These are phyloP conservation scores for Eumerus sabulonum DNA, from an alignment of 2,888 invertebrate genomes.

Conservation along the genomic window DNA sequence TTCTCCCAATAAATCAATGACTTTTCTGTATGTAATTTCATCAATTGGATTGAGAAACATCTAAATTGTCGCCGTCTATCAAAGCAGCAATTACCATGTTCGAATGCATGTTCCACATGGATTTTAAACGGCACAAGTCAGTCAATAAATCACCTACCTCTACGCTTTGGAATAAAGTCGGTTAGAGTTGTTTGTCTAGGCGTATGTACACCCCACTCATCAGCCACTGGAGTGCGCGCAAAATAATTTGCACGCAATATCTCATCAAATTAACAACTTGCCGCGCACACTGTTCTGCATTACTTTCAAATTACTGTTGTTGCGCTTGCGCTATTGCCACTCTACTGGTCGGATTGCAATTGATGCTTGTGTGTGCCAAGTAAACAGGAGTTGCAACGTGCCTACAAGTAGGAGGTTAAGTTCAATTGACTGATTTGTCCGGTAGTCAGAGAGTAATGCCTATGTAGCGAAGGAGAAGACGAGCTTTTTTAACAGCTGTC, in stretches of 20 bases:
- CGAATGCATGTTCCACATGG: conserved; percentile 60
- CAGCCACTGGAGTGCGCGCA: conserved; percentile 23
- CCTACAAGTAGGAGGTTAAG: conserved; percentile 52
- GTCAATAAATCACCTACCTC: conserved; percentile 66
- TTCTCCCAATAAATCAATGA: conserved; percentile 47
- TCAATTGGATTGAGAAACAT: conserved; percentile 63
- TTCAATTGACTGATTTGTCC: conserved; percentile 27
- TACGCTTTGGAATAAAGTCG: conserved; percentile 25
- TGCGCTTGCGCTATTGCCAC: too few species aligned
- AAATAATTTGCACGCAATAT: conserved; percentile 69
- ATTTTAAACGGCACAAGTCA: conserved; percentile 65
- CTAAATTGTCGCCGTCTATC: conserved; percentile 51
- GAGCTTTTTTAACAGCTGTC: too few species aligned
- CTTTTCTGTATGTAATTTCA: conserved; percentile 49
- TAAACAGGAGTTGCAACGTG: conserved; percentile 11
- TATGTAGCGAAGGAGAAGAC: too few species aligned
- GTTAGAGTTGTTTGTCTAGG: too few species aligned
- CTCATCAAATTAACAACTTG: conserved; percentile 68
- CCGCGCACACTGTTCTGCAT: conserved; percentile 54
- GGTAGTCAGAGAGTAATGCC: too few species aligned
- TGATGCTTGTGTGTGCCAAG: conserved; percentile 15
- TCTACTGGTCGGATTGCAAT: conserved; percentile 55
- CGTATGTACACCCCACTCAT: conserved; percentile 14
- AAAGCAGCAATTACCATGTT: conserved; percentile 53
- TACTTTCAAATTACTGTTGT: conserved; percentile 59